Percentiles rank a stretch among this genome's conserved stretches.
phyloP scores from a whole-genome alignment of 2,113 vertebrate genomes.

The Platysternon megacephalum region DNA sequence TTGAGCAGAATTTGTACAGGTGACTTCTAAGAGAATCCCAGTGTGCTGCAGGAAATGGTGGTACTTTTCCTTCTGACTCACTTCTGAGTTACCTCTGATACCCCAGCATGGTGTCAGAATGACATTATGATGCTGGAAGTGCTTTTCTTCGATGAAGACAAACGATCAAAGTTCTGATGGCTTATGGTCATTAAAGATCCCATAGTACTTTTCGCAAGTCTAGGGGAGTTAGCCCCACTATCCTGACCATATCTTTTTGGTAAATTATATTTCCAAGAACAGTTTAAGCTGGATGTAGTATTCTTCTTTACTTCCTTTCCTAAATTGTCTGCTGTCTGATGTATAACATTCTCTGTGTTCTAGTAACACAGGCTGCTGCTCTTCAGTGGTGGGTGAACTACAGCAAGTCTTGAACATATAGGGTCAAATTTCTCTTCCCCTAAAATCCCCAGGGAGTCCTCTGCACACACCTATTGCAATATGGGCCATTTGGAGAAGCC shows the following conservation, averaged over 20 bases:
- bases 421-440: neutral
- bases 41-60: neutral
- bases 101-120: neutral
- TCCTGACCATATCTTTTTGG: neutral
- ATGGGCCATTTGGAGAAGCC: neutral
- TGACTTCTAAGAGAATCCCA: neutral
- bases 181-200: neutral
- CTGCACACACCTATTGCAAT: rapidly evolving
- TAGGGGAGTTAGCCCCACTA: neutral
- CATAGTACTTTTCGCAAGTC: neutral
- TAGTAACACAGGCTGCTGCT: neutral
- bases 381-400: neutral
- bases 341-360: neutral
- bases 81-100: neutral
- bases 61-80: neutral
- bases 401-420: neutral
- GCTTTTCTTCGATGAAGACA: neutral
- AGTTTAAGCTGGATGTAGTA: neutral
- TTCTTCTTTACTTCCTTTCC: neutral
- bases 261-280: neutral
- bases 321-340: neutral
- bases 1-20: neutral
- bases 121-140: neutral
- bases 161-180: neutral
- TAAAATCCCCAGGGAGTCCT: neutral